Evolutionary conservation across 2,113 vertebrate species (phyloP).

Genomic region (Hippocampus abdominalis): DNA sequence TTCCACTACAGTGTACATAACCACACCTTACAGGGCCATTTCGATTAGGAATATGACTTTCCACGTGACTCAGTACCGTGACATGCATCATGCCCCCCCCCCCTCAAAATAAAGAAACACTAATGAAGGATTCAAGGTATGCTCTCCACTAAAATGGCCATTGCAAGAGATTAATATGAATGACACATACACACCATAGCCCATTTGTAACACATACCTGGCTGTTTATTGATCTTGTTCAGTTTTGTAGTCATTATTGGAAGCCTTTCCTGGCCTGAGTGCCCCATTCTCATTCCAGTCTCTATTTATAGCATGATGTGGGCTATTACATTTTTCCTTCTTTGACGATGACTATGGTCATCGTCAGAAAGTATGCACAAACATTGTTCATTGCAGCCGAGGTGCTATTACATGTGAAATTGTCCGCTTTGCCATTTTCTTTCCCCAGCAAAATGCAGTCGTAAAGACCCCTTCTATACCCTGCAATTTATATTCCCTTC

Average conservation of each 20-base stretch:
- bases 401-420: constrained; percentile 59
- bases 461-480: constrained; percentile 37
- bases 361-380: constrained; percentile 10
- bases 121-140: background rate
- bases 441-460: constrained; percentile 30
- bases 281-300: constrained; percentile 35
- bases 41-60: background rate
- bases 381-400: constrained; percentile 53
- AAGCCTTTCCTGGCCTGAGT: constrained; percentile 37
- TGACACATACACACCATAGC: background rate
- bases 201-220: constrained; percentile 26
- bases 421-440: constrained; percentile 19
- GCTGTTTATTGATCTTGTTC: constrained; percentile 45
- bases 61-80: background rate
- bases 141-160: background rate
- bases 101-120: background rate
- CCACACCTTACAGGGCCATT: background rate
- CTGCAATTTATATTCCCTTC: constrained; percentile 39
- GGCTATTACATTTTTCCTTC: constrained; percentile 33
- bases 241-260: constrained; percentile 47
- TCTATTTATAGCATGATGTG: constrained; percentile 36
- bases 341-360: constrained; percentile 25
- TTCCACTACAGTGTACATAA: background rate
- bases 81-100: background rate
- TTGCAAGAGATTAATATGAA: background rate